Conservation (phyloP, 2,797 vertebrate species). For the Kryptopterus vitreolus region DNA sequence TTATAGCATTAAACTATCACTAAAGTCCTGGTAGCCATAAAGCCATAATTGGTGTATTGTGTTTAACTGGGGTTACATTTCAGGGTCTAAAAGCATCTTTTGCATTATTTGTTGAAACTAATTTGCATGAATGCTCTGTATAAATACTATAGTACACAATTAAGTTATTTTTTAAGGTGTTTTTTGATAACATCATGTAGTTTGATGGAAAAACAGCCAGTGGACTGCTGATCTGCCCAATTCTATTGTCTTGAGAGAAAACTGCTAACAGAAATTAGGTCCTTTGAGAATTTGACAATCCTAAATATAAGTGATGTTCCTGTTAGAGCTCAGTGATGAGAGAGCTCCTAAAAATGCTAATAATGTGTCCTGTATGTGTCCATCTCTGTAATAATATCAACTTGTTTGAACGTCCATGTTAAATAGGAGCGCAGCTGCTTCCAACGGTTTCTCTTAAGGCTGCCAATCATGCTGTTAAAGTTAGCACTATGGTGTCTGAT, state of each 20-base stretch:
- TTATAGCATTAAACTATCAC: no score
- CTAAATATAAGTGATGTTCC: constrained; percentile 22
- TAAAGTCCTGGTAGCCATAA: no score
- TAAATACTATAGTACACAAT: no score
- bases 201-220: neutral
- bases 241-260: neutral
- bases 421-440: constrained; percentile 34
- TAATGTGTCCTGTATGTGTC: constrained; percentile 9
- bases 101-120: neutral
- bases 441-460: constrained; percentile 2
- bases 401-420: constrained; percentile 23
- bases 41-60: neutral
- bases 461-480: neutral
- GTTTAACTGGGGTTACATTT: neutral
- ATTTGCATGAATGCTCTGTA: no score
- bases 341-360: constrained; percentile 30
- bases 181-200: neutral
- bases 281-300: neutral
- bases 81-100: neutral
- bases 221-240: neutral
- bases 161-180: no score
- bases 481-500: constrained; percentile 20
- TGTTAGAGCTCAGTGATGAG: constrained; percentile 15
- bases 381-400: constrained; percentile 23
- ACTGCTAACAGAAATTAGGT: neutral